Base-by-base conservation (phyloP, 1,140 invertebrate genomes). In the Heliothis virescens region DNA sequence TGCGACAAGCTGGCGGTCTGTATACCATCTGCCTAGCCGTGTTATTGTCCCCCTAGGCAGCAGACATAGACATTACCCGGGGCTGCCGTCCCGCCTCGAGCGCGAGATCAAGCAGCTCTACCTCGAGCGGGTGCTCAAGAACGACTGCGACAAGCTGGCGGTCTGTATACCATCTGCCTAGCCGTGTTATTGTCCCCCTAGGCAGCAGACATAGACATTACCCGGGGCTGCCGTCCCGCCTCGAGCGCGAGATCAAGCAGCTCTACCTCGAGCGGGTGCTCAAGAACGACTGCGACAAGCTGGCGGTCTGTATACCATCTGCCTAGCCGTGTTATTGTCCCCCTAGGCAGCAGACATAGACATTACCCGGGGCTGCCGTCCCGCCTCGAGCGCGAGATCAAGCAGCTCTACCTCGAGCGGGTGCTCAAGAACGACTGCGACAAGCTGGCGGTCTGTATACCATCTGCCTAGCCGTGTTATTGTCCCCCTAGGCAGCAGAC, bases 361-460 rank as follows among this genome's bases (percentile, higher is more conserved):
- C n/a, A n/a, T n/a, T 99, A 99, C 95, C 99, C 99, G 41, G 99
- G 99, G n/a, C 96, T 99, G 80, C 99, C 99, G 2, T 99, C 98
- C 85, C 96, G 99, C 62, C 95, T 99, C 50, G 99, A 99, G 95
- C 95, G 99, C 77, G 99, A 99, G 96, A 98, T 99, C 83, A 99
- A 99, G 93, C 99, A 99, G 94, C 96, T 99, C 4, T 99, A 99
- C 95, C 95, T 99, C 63, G 98, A 99, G 94, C 94, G 98, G 86
- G 98, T 99, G 57, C 96, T 99, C 48, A 98, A 98, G 94, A 99
- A 99, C 92, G 98, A 99, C 91, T 97, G 97, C 11, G 97, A 98
- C 77, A 98, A 98, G 89, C 95, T 99, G 83, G 96, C 97, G 86
- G 98, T 99, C 95, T 95, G 95, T 95, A 80, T 59, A 73, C 15